phyloP scores from a whole-genome alignment of 2,797 vertebrate species.

The Labroides dimidiatus region DNA sequence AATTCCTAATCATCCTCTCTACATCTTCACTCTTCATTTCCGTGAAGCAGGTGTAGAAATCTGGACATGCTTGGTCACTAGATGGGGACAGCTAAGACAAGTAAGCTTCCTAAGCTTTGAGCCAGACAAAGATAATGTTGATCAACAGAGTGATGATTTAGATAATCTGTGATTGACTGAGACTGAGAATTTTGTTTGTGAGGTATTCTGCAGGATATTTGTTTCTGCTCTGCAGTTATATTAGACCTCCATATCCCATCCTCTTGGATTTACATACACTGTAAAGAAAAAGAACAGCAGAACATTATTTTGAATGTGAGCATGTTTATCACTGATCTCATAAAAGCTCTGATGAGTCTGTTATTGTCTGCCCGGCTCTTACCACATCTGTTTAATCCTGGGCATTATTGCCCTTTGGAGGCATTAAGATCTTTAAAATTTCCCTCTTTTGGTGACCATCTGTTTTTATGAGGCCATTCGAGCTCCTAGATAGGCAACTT shows the following conservation, averaged over 20 bases:
- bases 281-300: constrained; percentile 29
- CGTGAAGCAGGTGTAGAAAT: constrained; percentile 64
- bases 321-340: constrained; percentile 64
- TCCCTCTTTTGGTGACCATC: constrained; percentile 73
- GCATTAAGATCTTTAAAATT: constrained; percentile 73
- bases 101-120: constrained; percentile 70
- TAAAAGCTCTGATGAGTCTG: constrained; percentile 69
- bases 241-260: constrained; percentile 27
- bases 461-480: constrained; percentile 78
- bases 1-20: constrained; percentile 67
- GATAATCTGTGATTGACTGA: constrained; percentile 70
- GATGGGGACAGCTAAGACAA: constrained; percentile 57
- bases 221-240: constrained; percentile 31
- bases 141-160: constrained; percentile 68
- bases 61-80: constrained; percentile 51
- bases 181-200: constrained; percentile 35
- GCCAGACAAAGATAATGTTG: constrained; percentile 55
- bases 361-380: constrained; percentile 68
- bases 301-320: constrained; percentile 44
- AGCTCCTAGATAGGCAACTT: constrained; percentile 66
- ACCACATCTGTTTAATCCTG: constrained; percentile 76
- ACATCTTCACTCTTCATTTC: constrained; percentile 39
- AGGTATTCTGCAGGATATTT: constrained; percentile 46
- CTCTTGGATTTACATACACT: neutral
- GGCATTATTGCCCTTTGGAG: constrained; percentile 68